A percentile compares a stretch with the other conserved stretches of the same genome.
These are phyloP conservation scores for Schizopygopsis malacanthus DNA, from an alignment of 2,797 vertebrate genomes.

Conservation along the genomic window DNA sequence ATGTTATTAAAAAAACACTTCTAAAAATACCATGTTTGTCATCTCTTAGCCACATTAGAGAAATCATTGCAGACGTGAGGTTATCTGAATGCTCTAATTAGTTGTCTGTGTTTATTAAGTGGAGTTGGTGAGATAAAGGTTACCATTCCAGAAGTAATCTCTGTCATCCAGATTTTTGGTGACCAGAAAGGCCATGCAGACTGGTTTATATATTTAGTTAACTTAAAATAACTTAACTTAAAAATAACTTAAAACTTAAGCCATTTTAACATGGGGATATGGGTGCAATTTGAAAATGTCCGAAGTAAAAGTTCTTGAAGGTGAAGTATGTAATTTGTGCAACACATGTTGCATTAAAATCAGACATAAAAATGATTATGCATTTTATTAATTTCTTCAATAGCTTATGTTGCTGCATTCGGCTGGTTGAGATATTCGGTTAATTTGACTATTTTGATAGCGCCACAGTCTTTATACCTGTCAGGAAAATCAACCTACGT, in stretches of 20 bases:
- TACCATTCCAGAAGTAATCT: conserved; percentile 72
- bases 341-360: not conserved
- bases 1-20: conserved; percentile 22
- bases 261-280: not conserved
- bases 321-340: not conserved
- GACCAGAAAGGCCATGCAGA: conserved; percentile 61
- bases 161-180: conserved; percentile 48
- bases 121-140: conserved; percentile 71
- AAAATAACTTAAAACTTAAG: too few relatives aligned
- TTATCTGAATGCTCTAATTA: conserved; percentile 46
- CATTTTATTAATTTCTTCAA: not conserved
- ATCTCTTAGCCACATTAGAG: conserved; percentile 43
- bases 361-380: not conserved
- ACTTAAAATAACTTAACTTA: too few relatives aligned
- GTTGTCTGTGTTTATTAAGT: conserved; percentile 39
- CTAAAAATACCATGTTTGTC: conserved; percentile 50
- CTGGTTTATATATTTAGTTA: conserved; percentile 61
- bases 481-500: not conserved
- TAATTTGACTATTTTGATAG: not conserved
- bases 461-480: not conserved
- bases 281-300: not conserved
- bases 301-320: not conserved
- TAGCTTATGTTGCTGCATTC: not conserved
- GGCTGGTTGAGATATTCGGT: not conserved
- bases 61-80: conserved; percentile 21